These are phyloP conservation scores for Lagocephalus sceleratus DNA, from an alignment of 2,797 vertebrate genomes.

Conservation along the genomic window DNA sequence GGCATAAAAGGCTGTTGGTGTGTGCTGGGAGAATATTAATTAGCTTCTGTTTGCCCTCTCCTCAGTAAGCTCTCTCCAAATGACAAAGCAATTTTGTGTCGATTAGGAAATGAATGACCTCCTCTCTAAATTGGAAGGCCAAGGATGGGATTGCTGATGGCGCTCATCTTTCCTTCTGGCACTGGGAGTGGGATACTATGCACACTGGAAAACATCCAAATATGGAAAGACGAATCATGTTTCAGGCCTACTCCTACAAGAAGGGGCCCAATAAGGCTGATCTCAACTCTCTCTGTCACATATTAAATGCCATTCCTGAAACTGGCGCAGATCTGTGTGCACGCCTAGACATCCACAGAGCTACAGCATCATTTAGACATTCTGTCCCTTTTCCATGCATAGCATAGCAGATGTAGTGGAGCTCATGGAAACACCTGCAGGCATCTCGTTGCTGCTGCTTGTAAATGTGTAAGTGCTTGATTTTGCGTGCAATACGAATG, in stretches of 20 bases:
- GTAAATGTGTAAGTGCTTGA: conserved; percentile 22
- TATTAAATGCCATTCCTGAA: conserved; percentile 49
- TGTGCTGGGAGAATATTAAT: conserved; percentile 69
- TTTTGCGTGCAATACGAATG: conserved; percentile 10
- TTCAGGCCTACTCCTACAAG: conserved; percentile 48
- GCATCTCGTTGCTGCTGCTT: conserved; percentile 41
- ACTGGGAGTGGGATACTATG: conserved; percentile 19
- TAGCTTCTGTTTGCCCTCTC: conserved; percentile 52
- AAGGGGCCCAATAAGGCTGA: conserved; percentile 46
- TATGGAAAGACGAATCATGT: conserved; percentile 23
- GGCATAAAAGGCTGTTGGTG: conserved; percentile 46
- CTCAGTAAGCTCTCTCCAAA: conserved; percentile 48
- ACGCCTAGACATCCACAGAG: conserved; percentile 19
- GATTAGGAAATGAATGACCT: conserved; percentile 67
- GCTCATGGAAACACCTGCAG: conserved; percentile 56
- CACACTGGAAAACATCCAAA: conserved; percentile 50
- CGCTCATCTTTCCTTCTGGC: conserved; percentile 34
- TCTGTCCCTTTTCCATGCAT: conserved; percentile 56
- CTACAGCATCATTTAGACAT: conserved; percentile 28
- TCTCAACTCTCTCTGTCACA: conserved; percentile 36
- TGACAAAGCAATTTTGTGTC: conserved; percentile 64
- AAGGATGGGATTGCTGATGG: conserved; percentile 44
- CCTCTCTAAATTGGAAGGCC: conserved; percentile 40
- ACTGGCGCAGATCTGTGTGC: conserved; percentile 20
- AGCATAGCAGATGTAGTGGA: conserved; percentile 48